Base-by-base conservation (phyloP, 1,140 invertebrate genomes). In the Musca vetustissima region DNA sequence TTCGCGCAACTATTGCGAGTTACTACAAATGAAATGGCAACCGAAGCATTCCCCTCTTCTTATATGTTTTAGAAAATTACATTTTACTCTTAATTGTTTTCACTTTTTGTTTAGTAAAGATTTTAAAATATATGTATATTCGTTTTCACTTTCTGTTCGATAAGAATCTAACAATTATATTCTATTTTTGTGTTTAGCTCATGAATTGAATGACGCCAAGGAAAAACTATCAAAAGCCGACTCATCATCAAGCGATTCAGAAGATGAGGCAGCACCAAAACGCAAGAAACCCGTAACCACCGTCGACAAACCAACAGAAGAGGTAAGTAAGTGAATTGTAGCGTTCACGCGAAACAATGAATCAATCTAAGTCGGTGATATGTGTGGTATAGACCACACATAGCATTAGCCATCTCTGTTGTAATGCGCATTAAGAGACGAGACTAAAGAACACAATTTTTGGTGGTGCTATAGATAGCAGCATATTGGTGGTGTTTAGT, bases 151-250 rank as follows among this genome's bases (percentile, higher is more conserved):
- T 43, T 43, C 36, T 9, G 36, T 43, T 11, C 13, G 36, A 6
- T 43, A 11, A 43, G 11, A 11, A 43, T 43, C 36, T 43, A 43
- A 43, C 6, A 43, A 64, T 66, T 53, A 19, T 59, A 17, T 17
- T 24, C 28, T 59, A n/a, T 47, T 32, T 55, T 43, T 55, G 13
- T 53, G n/a, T 53, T 24, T 61, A 88, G 90, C 86, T 78, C 88
- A 82, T 65, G 96, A 99, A 82, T 85, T 98, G 24, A 87, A 87
- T 57, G 94, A 97, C 70, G 92, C 95, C 1, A 88, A 93, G 69
- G 94, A 96, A 71, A 93, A 93, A 76, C 81, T 95, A 4, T 87
- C 91, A 11, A 85, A 90, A 74, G 92, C 91, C 74, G 90, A 91
- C 68, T 90, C 90, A 61, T 91, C 90, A 3, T 92, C 91, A 71